A percentile compares a stretch with the other conserved stretches of the same genome.
phyloP scores from a whole-genome alignment of 1,140 invertebrate genomes.

The Aphelenchoides besseyi region DNA sequence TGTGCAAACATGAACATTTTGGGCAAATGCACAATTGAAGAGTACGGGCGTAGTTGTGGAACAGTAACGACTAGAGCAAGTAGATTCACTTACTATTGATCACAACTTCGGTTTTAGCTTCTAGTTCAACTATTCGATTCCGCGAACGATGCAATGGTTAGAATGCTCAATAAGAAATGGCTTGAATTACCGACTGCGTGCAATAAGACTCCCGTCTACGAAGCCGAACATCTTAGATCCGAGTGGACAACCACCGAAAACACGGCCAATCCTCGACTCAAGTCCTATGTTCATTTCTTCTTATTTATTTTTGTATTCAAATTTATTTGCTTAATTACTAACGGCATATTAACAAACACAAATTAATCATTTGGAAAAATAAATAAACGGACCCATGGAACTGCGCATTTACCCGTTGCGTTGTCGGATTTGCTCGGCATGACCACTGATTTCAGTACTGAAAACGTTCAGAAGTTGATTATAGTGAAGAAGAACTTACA shows the following conservation, averaged over 20 bases:
- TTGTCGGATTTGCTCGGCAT: constrained; percentile 58
- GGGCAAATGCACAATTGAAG: constrained; percentile 18
- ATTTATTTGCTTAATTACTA: background rate
- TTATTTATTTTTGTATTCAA: background rate
- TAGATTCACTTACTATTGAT: background rate
- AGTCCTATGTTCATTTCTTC: background rate
- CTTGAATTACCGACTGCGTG: constrained; percentile 18
- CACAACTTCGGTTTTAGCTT: constrained; percentile 9
- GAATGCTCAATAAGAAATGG: constrained; percentile 31
- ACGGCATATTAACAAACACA: background rate
- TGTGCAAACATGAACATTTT: constrained; percentile 28
- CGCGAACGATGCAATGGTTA: constrained; percentile 5
- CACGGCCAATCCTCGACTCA: background rate
- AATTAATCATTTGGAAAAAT: background rate
- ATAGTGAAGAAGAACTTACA: constrained; percentile 36
- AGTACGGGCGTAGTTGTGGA: constrained; percentile 23
- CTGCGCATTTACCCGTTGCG: constrained; percentile 20
- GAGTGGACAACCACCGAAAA: background rate
- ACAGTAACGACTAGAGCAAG: constrained; percentile 20
- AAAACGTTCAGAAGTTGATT: too few relatives aligned
- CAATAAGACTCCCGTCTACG: background rate
- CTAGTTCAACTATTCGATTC: constrained; percentile 15
- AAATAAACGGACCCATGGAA: background rate
- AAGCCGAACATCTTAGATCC: background rate
- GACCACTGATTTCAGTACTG: constrained; percentile 59